These are phyloP conservation scores for Abscondita cerata DNA, from an alignment of 2,888 invertebrate species.

Conservation along the genomic window DNA sequence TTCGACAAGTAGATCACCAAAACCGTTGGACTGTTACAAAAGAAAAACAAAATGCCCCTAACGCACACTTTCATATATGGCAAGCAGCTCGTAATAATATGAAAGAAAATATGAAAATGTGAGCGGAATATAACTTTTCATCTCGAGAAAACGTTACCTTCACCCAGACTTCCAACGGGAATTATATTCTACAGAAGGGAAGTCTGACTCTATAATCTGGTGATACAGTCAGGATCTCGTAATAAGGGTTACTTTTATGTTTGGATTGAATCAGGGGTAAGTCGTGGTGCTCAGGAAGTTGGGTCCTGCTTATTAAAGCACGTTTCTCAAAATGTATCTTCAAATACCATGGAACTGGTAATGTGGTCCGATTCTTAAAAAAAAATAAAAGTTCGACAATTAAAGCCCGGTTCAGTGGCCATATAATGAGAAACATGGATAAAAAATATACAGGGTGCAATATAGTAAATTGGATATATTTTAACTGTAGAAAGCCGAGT, in stretches of 20 bases:
- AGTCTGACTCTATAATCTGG: slow-evolving; percentile 41
- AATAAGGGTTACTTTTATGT: slow-evolving; percentile 39
- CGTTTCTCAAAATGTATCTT: too few relatives aligned
- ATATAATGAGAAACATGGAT: too few relatives aligned
- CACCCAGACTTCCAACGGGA: slow-evolving; percentile 32
- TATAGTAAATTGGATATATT: too few relatives aligned
- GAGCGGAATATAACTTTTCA: not conserved
- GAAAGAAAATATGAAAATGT: not conserved
- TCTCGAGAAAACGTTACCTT: not conserved
- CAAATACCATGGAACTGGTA: too few relatives aligned
- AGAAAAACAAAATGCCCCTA: not conserved
- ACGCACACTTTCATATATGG: not conserved
- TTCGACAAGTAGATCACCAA: too few relatives aligned
- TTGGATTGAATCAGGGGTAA: slow-evolving; percentile 43
- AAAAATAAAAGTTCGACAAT: too few relatives aligned
- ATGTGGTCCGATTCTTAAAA: too few relatives aligned
- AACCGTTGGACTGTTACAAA: too few relatives aligned
- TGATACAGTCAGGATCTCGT: slow-evolving; percentile 35
- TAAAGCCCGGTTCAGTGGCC: too few relatives aligned
- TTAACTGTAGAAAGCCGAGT: too few relatives aligned
- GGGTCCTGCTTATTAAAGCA: slow-evolving; percentile 30
- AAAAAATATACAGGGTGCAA: too few relatives aligned
- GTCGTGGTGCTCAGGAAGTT: slow-evolving; percentile 42
- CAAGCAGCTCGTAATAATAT: not conserved
- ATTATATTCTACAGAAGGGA: slow-evolving; percentile 32